Conservation (phyloP, 2,888 invertebrate species). For the Stenolophus ochropezus region DNA sequence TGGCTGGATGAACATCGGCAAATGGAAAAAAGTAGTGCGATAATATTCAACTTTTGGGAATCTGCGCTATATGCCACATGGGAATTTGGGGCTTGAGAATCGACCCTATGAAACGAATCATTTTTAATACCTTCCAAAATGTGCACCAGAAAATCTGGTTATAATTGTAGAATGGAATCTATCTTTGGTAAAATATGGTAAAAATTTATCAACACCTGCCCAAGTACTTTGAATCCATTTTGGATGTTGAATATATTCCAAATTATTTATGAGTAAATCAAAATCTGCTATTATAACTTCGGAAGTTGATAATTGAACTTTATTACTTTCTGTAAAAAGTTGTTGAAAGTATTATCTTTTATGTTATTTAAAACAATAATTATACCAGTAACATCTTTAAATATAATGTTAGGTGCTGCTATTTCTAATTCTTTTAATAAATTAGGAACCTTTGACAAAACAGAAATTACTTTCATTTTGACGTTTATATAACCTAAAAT, state of each 20-base stretch:
- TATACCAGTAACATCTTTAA: conserved; percentile 65
- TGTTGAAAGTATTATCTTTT: neutral
- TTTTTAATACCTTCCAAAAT: conserved; percentile 69
- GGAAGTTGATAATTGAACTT: conserved; percentile 67
- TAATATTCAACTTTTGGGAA: no score
- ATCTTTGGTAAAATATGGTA: conserved; percentile 65
- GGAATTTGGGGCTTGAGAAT: neutral
- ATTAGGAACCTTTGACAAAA: conserved; percentile 68
- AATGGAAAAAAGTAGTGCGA: no score
- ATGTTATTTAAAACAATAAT: neutral
- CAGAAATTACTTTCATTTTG: conserved; percentile 60
- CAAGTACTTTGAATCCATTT: conserved; percentile 74
- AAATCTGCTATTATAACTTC: conserved; percentile 72
- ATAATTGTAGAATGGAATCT: conserved; percentile 66
- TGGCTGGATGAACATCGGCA: no score
- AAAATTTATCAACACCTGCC: conserved; percentile 72
- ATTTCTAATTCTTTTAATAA: conserved; percentile 67
- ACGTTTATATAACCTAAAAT: neutral
- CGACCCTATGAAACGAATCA: neutral
- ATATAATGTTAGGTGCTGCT: conserved; percentile 66
- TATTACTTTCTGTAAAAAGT: conserved; percentile 62
- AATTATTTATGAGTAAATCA: conserved; percentile 70
- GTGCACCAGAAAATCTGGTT: conserved; percentile 72
- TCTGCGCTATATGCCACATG: no score
- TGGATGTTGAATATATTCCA: conserved; percentile 69